Evolutionary conservation across 2,113 vertebrate genomes (phyloP).

Genomic region (Dendrocopos noguchii): DNA sequence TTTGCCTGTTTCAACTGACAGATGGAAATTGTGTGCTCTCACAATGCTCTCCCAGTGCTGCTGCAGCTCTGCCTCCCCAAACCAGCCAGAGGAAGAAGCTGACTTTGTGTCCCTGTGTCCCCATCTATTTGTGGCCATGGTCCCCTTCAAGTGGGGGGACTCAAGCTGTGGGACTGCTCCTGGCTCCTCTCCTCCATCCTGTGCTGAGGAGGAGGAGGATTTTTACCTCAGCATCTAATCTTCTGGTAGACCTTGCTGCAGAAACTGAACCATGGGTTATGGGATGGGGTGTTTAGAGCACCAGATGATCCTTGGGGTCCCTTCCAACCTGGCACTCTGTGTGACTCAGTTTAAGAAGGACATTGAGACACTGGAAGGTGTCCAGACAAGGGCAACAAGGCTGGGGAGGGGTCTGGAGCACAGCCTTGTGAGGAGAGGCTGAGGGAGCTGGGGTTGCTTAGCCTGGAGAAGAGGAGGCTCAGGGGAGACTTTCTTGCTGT

Average conservation of each 20-base stretch:
- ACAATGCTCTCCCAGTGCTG: slow-evolving; percentile 24
- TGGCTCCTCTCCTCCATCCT: not conserved
- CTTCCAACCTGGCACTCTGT: too few relatives aligned
- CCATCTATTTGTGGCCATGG: not conserved
- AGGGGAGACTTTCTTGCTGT: too few relatives aligned
- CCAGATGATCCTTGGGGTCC: too few relatives aligned
- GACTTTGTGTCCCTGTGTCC: not conserved
- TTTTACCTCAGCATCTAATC: not conserved
- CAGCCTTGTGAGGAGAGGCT: too few relatives aligned
- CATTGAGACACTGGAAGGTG: too few relatives aligned
- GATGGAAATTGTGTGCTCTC: slow-evolving; percentile 46
- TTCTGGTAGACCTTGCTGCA: not conserved
- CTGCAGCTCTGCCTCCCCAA: not conserved
- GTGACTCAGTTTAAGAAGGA: too few relatives aligned
- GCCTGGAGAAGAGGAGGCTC: too few relatives aligned
- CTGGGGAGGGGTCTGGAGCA: too few relatives aligned
- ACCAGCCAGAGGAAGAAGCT: not conserved
- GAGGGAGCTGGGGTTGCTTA: too few relatives aligned
- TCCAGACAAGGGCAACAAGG: too few relatives aligned
- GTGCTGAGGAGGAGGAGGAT: not conserved
- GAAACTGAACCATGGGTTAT: not conserved
- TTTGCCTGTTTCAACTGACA: slow-evolving; percentile 39
- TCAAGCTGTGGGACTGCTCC: not conserved
- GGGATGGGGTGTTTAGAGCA: not conserved
- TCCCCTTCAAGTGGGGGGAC: not conserved